These are phyloP conservation scores for Laterallus jamaicensis DNA, from an alignment of 2,113 vertebrate genomes.

Conservation along the genomic window DNA sequence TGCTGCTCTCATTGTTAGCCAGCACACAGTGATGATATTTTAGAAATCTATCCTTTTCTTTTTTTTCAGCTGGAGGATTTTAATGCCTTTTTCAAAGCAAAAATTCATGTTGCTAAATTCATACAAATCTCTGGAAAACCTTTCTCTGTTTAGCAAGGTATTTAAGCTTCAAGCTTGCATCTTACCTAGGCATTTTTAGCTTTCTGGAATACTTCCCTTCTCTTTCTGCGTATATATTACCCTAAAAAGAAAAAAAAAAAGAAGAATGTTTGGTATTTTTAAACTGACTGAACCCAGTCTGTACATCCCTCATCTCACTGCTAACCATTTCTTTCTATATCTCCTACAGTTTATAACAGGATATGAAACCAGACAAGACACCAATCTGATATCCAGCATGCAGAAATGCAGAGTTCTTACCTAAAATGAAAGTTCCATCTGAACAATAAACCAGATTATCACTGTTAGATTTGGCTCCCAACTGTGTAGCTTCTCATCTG, in stretches of 20 bases:
- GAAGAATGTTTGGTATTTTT: not conserved
- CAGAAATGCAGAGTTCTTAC: not conserved
- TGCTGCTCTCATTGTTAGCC: not conserved
- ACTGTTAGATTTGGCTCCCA: not conserved
- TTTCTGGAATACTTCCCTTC: not conserved
- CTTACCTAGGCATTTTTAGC: not conserved
- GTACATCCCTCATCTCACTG: not conserved
- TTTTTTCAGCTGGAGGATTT: not conserved
- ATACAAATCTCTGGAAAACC: not conserved
- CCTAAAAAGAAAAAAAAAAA: not conserved
- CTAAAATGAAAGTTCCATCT: not conserved
- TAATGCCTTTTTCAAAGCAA: not conserved
- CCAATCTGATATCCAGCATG: not conserved
- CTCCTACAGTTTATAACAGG: not conserved
- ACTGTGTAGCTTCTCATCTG: not conserved
- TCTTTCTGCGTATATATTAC: not conserved
- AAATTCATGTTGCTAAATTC: not conserved
- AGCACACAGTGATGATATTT: rapidly evolving
- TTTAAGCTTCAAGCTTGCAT: not conserved
- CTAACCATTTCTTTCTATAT: not conserved
- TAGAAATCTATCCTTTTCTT: not conserved
- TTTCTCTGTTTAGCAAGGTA: not conserved
- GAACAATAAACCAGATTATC: not conserved
- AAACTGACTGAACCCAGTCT: not conserved
- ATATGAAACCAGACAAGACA: not conserved